phyloP scores from a whole-genome alignment of 2,797 vertebrate species.

The Spondyliosoma cantharus region DNA sequence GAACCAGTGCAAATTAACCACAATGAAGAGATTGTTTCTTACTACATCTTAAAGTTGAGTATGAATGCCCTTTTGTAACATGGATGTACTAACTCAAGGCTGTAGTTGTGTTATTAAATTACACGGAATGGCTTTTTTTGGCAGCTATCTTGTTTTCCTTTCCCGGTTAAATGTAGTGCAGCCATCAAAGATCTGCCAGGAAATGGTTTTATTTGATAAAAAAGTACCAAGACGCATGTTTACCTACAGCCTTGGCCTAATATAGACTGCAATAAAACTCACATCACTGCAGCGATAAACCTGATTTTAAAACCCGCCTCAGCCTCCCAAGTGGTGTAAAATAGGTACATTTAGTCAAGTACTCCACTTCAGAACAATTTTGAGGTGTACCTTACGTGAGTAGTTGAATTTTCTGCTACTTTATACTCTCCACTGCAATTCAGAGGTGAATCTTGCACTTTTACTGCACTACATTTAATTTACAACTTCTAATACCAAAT shows the following conservation, averaged over 20 bases:
- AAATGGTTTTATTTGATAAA: constrained; percentile 24
- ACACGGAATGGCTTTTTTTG: neutral
- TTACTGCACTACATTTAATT: too few species aligned
- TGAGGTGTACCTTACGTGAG: too few species aligned
- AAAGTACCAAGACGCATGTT: neutral
- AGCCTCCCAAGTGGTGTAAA: neutral
- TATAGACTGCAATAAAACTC: neutral
- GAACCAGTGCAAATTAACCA: constrained; percentile 29
- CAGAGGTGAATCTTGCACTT: too few species aligned
- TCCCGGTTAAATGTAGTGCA: constrained; percentile 1
- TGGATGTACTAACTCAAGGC: constrained; percentile 5
- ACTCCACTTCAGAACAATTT: too few species aligned
- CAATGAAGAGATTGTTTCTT: constrained; percentile 34
- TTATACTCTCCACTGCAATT: too few species aligned
- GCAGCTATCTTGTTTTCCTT: constrained; percentile 13
- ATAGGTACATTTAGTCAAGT: too few species aligned
- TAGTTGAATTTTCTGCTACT: too few species aligned
- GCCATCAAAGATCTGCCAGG: neutral
- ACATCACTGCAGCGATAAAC: neutral
- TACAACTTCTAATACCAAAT: too few species aligned
- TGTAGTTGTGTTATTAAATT: constrained; percentile 11
- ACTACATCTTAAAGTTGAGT: constrained; percentile 3
- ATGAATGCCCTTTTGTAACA: constrained; percentile 27
- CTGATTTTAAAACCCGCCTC: neutral
- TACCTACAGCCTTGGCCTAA: neutral